Conservation (phyloP, 2,888 invertebrate species). For the Salpingus planirostris region DNA sequence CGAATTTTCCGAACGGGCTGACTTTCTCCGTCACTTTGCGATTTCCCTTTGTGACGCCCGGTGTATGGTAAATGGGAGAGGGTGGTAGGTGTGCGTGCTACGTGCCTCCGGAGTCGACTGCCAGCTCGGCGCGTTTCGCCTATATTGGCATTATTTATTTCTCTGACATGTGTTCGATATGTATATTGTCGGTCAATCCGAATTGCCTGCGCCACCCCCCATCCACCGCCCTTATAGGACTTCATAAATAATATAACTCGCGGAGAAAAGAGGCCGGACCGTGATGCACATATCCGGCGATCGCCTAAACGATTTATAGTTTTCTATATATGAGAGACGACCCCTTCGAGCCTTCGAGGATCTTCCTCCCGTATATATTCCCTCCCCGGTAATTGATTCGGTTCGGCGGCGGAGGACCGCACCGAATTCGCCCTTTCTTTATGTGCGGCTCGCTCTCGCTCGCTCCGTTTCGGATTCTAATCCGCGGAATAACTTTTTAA, state of each 20-base stretch:
- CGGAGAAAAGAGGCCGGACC: conserved; percentile 26
- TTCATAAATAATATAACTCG: conserved; percentile 36
- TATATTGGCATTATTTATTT: conserved; percentile 40
- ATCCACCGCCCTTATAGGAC: conserved; percentile 26
- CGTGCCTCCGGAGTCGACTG: conserved; percentile 18
- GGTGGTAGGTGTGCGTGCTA: conserved; percentile 11
- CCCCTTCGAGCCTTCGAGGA: neutral
- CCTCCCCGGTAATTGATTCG: neutral
- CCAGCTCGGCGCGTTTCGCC: conserved; percentile 17
- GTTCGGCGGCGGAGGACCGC: too few species aligned
- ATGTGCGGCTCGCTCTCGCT: too few species aligned
- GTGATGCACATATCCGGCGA: conserved; percentile 26
- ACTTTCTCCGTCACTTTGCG: too few species aligned
- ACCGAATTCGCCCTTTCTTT: too few species aligned
- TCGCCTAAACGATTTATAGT: conserved; percentile 36
- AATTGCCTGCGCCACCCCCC: conserved; percentile 29
- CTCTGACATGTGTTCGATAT: conserved; percentile 41
- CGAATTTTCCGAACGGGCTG: too few species aligned
- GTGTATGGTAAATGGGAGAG: too few species aligned
- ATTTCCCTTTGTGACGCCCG: too few species aligned
- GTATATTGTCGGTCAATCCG: conserved; percentile 41
- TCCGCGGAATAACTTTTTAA: conserved; percentile 25
- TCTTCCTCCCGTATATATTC: too few species aligned
- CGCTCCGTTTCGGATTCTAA: too few species aligned
- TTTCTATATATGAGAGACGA: conserved; percentile 28